These are phyloP conservation scores for Parapristionchus giblindavisi DNA, from an alignment of 2,888 invertebrate genomes.

Conservation along the genomic window DNA sequence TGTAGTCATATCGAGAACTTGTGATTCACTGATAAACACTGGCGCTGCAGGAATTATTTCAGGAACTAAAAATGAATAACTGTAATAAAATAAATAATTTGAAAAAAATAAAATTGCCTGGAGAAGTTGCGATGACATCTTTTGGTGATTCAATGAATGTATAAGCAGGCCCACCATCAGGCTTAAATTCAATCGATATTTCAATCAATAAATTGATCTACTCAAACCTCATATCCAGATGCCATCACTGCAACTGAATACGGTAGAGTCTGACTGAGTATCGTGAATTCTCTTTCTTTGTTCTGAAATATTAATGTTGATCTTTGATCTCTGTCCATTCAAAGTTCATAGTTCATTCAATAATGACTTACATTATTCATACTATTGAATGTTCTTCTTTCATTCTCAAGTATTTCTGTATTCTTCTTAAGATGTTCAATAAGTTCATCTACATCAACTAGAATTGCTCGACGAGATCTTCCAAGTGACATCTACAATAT, in stretches of 20 bases:
- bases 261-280: slow-evolving; percentile 25
- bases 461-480: slow-evolving; percentile 7
- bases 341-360: too few relatives aligned
- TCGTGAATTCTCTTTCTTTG: background rate
- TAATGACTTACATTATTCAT: background rate
- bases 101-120: too few relatives aligned
- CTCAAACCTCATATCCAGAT: slow-evolving; percentile 16
- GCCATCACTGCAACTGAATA: slow-evolving; percentile 9
- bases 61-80: too few relatives aligned
- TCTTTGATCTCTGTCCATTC: background rate
- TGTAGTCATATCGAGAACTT: too few relatives aligned
- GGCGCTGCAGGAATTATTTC: too few relatives aligned
- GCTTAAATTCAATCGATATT: background rate
- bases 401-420: background rate
- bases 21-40: too few relatives aligned
- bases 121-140: too few relatives aligned
- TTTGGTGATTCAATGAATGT: too few relatives aligned
- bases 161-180: too few relatives aligned
- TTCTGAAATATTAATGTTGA: background rate
- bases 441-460: slow-evolving; percentile 17
- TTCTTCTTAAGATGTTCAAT: slow-evolving; percentile 6
- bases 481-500: background rate
- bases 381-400: background rate
- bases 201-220: background rate
- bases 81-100: too few relatives aligned